Evolutionary conservation across 23 tunicate species (phyloP).

Genomic region (Ciona savignyi): DNA sequence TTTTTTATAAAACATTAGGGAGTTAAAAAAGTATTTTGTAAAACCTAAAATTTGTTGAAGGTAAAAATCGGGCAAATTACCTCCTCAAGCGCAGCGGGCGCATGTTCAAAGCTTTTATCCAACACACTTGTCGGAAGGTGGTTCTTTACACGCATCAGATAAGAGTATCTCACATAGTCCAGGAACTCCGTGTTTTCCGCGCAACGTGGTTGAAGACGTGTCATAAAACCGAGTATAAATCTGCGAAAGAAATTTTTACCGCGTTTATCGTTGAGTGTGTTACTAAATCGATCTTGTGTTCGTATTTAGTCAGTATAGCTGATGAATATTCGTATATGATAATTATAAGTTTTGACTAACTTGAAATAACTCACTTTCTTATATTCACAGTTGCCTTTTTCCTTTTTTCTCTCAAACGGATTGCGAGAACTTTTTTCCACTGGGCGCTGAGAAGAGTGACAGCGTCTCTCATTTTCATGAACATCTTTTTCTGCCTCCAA

Average conservation of each 20-base stretch:
- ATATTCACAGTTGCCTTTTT: conserved; percentile 66
- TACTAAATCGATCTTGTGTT: too few relatives aligned
- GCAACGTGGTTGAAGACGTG: conserved; percentile 61
- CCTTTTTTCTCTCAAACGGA: conserved; percentile 55
- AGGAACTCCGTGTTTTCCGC: conserved; percentile 80
- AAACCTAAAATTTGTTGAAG: too few relatives aligned
- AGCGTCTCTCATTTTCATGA: conserved; percentile 53
- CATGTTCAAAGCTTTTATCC: conserved; percentile 71
- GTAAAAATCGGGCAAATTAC: conserved; percentile 1
- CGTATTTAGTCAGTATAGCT: too few relatives aligned
- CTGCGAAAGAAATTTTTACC: too few relatives aligned
- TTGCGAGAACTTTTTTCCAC: conserved; percentile 73
- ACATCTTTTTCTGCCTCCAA: conserved; percentile 36
- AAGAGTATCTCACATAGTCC: conserved; percentile 74
- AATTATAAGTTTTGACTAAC: too few relatives aligned
- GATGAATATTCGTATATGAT: too few relatives aligned
- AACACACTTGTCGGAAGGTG: conserved; percentile 60
- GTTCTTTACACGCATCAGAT: conserved; percentile 49
- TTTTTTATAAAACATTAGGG: too few relatives aligned
- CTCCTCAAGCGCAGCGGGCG: conserved; percentile 85
- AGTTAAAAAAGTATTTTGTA: too few relatives aligned
- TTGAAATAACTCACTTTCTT: conserved; percentile 80
- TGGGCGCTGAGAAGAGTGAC: conserved; percentile 68
- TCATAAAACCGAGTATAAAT: conserved; percentile 83
- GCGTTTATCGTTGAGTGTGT: too few relatives aligned